A percentile compares a stretch with the other conserved stretches of the same genome.
phyloP scores from a whole-genome alignment of 2,888 invertebrate species.

The Selenia dentaria region DNA sequence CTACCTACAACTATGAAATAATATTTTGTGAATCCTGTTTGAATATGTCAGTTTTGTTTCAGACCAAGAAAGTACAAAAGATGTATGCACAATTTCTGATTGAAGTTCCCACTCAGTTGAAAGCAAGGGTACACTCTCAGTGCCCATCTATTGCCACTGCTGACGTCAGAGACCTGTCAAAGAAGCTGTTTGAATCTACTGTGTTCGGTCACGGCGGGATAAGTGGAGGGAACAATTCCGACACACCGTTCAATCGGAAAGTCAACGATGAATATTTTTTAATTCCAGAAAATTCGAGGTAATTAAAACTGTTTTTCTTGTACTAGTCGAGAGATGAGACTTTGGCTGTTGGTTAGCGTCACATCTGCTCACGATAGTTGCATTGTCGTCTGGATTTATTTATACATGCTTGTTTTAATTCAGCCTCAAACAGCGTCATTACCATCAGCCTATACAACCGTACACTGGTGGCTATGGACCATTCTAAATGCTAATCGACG shows the following conservation, averaged over 20 bases:
- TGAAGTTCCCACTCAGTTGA: conserved; percentile 41
- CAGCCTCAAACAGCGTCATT: too few relatives aligned
- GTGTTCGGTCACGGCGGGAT: conserved; percentile 51
- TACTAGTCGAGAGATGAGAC: too few relatives aligned
- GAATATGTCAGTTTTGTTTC: conserved; percentile 34
- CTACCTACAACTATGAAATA: too few relatives aligned
- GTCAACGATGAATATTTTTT: conserved; percentile 81
- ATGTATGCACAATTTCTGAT: conserved; percentile 46
- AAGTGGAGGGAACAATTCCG: conserved; percentile 84
- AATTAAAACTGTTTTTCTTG: conserved; percentile 51
- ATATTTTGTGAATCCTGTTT: too few relatives aligned
- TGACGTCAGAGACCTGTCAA: conserved; percentile 53
- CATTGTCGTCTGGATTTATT: too few relatives aligned
- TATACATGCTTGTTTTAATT: too few relatives aligned
- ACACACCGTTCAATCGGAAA: conserved; percentile 73
- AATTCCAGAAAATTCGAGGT: conserved; percentile 87
- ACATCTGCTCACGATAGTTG: too few relatives aligned
- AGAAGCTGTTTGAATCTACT: conserved; percentile 56
- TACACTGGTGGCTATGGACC: too few relatives aligned
- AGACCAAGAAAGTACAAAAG: conserved; percentile 52
- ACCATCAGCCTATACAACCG: too few relatives aligned
- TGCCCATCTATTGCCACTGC: conserved; percentile 58
- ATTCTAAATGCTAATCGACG: too few relatives aligned
- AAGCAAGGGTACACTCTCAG: conserved; percentile 32
- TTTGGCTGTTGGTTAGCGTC: too few relatives aligned